Evolutionary conservation across 2,113 vertebrate species (phyloP).

Genomic region (Cervus canadensis): DNA sequence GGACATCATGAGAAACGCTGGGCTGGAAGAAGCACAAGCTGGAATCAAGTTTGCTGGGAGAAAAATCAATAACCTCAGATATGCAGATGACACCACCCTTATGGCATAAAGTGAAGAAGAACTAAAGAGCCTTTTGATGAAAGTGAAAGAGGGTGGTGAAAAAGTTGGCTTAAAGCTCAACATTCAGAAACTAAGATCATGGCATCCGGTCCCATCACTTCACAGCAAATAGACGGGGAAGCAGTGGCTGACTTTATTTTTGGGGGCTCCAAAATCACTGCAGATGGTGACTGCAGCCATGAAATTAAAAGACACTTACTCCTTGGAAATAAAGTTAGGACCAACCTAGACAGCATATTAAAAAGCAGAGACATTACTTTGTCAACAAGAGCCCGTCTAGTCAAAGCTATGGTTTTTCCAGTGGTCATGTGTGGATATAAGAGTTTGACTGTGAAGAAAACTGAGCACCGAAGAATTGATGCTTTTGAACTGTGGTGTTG

Average conservation of each 20-base stretch:
- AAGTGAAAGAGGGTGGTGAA: neutral
- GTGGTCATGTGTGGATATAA: neutral
- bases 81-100: neutral
- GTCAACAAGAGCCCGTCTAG: neutral
- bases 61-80: neutral
- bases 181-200: neutral
- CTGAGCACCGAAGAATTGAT: neutral
- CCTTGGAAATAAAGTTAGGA: neutral
- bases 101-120: neutral
- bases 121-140: neutral
- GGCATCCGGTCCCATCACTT: neutral
- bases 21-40: neutral
- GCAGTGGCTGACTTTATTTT: neutral
- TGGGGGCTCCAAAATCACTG: neutral
- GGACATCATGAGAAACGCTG: rapidly evolving
- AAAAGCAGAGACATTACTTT: neutral
- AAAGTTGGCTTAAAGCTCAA: neutral
- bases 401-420: neutral
- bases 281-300: neutral
- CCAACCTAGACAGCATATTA: neutral
- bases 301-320: neutral
- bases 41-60: neutral
- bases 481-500: neutral
- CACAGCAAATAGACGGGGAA: neutral
- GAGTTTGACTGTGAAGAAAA: neutral